Conservation (phyloP, 2,888 invertebrate species). For the Euzetes globulus region DNA sequence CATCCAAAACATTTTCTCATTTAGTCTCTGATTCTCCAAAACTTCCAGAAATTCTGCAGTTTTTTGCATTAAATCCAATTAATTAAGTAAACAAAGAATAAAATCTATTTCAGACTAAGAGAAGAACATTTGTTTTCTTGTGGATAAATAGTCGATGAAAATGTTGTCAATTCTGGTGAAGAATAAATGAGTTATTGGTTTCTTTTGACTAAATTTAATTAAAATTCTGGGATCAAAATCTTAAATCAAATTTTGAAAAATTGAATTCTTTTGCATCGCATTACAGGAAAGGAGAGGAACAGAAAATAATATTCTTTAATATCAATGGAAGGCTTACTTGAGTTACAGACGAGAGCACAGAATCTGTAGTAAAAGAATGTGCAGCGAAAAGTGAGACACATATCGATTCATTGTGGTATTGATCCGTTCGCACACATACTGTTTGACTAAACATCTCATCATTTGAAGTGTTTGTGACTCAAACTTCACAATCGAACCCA, state of each 20-base stretch:
- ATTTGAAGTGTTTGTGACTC: conserved; percentile 11
- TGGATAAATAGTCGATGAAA: not conserved
- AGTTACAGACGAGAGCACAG: not conserved
- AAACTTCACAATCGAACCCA: not conserved
- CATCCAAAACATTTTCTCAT: not conserved
- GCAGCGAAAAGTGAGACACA: conserved; percentile 6
- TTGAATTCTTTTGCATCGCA: not conserved
- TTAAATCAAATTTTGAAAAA: not conserved
- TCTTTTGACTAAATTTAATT: not conserved
- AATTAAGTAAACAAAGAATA: too few relatives aligned
- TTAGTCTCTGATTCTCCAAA: too few relatives aligned
- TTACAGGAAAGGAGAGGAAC: not conserved
- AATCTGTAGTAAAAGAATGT: not conserved
- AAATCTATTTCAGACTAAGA: too few relatives aligned
- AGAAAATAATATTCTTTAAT: not conserved
- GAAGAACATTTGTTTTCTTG: not conserved
- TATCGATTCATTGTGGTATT: not conserved
- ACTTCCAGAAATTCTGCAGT: too few relatives aligned
- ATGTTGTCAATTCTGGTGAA: not conserved
- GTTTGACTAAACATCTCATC: conserved; percentile 7
- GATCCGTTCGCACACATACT: conserved; percentile 6
- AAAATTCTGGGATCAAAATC: not conserved
- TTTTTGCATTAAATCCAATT: too few relatives aligned
- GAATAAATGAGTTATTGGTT: not conserved
- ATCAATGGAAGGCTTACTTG: conserved; percentile 8